Evolutionary conservation across 1,140 invertebrate species (phyloP).

Genomic region (Macrobrachium rosenbergii): DNA sequence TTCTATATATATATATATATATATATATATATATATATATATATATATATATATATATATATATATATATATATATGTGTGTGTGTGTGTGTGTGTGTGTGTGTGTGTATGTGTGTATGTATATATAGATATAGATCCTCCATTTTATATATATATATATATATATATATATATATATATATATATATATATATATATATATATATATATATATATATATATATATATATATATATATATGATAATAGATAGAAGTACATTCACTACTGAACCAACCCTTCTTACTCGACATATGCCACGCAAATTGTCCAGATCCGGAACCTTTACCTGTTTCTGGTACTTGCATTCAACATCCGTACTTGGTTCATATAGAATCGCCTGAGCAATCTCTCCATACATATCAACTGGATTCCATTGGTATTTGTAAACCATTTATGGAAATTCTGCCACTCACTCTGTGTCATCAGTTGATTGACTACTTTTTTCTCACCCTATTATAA

Average conservation of each 20-base stretch:
- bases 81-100: background rate
- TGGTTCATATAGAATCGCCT: no score
- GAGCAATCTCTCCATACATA: no score
- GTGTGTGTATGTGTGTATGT: background rate
- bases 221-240: slow-evolving; percentile 14
- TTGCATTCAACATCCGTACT: no score
- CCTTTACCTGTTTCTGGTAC: no score
- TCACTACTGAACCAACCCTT: no score
- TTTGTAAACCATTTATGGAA: no score
- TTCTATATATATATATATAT: background rate
- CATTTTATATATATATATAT: background rate
- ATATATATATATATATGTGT: slow-evolving; percentile 15
- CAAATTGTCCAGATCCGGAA: no score
- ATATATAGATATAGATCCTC: background rate
- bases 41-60: slow-evolving; percentile 20
- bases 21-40: background rate
- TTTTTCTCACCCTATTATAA: no score
- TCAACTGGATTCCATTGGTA: no score
- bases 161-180: slow-evolving; percentile 12
- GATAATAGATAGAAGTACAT: background rate
- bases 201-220: slow-evolving; percentile 22
- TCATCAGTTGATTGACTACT: no score
- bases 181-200: slow-evolving; percentile 22
- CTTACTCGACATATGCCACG: no score
- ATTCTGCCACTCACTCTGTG: no score